Conservation (phyloP, 2,797 vertebrate genomes). For the Cuculus canorus region DNA sequence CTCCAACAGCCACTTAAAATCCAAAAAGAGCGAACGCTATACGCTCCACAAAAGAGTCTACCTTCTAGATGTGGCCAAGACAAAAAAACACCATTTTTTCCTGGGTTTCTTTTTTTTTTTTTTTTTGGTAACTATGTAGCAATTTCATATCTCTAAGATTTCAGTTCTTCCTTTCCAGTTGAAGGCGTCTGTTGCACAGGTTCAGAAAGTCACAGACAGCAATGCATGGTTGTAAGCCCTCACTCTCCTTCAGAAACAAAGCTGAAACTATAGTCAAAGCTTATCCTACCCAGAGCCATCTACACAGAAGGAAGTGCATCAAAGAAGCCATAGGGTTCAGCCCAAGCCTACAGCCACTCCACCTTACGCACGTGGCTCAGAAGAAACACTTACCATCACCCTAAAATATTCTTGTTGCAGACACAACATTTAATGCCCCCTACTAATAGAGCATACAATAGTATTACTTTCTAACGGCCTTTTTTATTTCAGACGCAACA, state of each 20-base stretch:
- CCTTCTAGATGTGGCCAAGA: no score
- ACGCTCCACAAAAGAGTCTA: no score
- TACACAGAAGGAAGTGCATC: background rate
- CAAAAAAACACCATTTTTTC: fast-evolving
- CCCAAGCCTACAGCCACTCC: no score
- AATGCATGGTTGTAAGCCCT: background rate
- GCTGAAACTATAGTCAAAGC: background rate
- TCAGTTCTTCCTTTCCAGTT: background rate
- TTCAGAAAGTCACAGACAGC: background rate
- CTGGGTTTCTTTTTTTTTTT: no score
- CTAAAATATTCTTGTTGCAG: background rate
- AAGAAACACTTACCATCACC: background rate
- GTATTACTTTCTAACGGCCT: background rate
- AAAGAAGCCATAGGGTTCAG: background rate
- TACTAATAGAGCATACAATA: background rate
- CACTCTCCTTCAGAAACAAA: background rate
- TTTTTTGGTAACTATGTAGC: background rate
- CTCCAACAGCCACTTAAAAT: background rate
- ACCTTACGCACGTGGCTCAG: background rate
- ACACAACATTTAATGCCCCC: background rate
- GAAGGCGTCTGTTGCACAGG: background rate
- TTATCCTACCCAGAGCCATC: background rate
- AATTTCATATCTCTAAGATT: background rate
- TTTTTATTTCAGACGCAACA: background rate
- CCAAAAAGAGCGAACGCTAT: background rate